Evolutionary conservation across 2,797 vertebrate species (phyloP).

Genomic region (Phataginus tricuspis): DNA sequence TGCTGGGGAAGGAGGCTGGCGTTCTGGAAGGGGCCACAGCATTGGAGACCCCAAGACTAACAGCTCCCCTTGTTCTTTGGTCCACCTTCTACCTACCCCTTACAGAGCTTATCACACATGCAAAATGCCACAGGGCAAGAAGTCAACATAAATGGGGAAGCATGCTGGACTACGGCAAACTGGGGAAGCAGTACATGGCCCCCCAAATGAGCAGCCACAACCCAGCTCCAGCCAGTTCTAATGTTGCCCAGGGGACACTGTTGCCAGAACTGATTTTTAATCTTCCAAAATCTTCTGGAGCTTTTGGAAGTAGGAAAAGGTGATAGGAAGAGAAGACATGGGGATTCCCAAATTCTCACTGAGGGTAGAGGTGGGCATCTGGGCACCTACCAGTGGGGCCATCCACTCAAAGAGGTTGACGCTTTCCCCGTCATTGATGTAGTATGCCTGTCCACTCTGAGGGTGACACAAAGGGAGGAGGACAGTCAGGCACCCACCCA

Average conservation of each 20-base stretch:
- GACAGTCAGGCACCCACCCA: background rate
- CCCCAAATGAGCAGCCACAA: background rate
- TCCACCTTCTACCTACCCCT: too few species aligned
- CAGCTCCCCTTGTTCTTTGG: background rate
- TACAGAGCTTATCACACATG: background rate
- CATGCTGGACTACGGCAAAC: background rate
- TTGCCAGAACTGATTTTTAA: background rate
- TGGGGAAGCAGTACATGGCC: background rate
- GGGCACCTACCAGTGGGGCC: slow-evolving; percentile 90
- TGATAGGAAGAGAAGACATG: background rate
- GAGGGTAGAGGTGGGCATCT: accelerated
- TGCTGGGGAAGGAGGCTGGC: background rate
- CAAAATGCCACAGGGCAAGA: background rate
- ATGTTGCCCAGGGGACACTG: background rate
- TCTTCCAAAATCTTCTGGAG: background rate
- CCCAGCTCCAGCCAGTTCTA: background rate
- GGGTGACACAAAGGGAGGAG: slow-evolving; percentile 57
- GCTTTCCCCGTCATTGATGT: slow-evolving; percentile 94
- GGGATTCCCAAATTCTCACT: background rate
- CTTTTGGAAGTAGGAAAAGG: background rate
- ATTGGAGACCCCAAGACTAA: background rate
- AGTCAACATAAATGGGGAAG: background rate
- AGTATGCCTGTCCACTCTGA: slow-evolving; percentile 95
- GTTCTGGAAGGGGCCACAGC: background rate
- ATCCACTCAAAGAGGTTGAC: slow-evolving; percentile 96